A percentile compares a stretch with the other conserved stretches of the same genome.
Evolutionary conservation across 2,797 vertebrate species (phyloP).

Genomic region (Hydrophis major): DNA sequence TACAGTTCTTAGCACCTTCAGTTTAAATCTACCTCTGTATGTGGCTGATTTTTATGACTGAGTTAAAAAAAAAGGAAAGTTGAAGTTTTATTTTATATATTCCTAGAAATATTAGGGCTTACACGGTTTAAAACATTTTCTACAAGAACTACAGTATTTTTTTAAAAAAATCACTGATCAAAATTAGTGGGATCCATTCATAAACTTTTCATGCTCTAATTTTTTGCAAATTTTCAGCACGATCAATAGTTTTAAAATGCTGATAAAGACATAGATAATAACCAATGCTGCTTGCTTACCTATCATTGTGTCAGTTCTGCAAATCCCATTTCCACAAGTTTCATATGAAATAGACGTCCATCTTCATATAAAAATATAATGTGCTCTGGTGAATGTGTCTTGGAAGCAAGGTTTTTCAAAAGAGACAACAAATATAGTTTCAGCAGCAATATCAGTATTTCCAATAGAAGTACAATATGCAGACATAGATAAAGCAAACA

Average conservation of each 20-base stretch:
- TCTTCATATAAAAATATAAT: conserved; percentile 79
- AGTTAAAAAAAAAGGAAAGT: background rate
- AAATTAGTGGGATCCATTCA: background rate
- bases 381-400: conserved; percentile 71
- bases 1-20: background rate
- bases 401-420: conserved; percentile 47
- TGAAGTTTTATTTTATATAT: background rate
- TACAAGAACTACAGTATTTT: background rate
- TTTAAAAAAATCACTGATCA: background rate
- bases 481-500: background rate
- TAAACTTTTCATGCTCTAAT: background rate
- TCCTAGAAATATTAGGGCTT: background rate
- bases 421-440: background rate
- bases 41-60: background rate
- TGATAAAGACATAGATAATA: background rate
- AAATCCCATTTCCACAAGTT: conserved; percentile 81
- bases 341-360: conserved; percentile 74
- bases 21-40: background rate
- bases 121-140: background rate
- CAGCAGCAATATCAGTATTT: background rate
- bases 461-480: background rate
- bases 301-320: conserved; percentile 77
- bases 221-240: background rate
- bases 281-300: conserved; percentile 39
- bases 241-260: background rate